Evolutionary conservation across 2,797 vertebrate genomes (phyloP).

Genomic region (Hoplostethus mediterraneus): DNA sequence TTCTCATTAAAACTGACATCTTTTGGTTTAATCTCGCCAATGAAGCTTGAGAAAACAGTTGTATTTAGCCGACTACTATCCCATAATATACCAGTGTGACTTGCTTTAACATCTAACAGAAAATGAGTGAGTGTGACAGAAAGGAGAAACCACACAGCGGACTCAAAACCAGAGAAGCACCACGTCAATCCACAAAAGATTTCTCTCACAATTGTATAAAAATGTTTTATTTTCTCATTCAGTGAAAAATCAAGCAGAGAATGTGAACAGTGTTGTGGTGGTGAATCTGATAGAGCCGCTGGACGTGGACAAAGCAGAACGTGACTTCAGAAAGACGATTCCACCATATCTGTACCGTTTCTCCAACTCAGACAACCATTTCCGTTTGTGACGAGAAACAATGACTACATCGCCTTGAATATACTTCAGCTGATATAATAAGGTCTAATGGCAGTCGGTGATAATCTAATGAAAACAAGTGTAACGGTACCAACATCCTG

Average conservation of each 20-base stretch:
- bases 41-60: too few relatives aligned
- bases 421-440: constrained; percentile 2
- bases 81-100: too few relatives aligned
- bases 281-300: neutral
- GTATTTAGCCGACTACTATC: too few relatives aligned
- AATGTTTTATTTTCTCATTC: constrained; percentile 46
- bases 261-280: neutral
- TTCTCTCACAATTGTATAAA: constrained; percentile 14
- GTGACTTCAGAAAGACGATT: neutral
- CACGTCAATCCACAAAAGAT: too few relatives aligned
- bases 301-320: neutral
- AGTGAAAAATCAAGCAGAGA: constrained; percentile 43
- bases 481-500: neutral
- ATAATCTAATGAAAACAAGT: neutral
- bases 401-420: neutral
- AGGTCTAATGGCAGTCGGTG: neutral
- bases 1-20: too few relatives aligned
- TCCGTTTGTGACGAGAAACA: too few relatives aligned
- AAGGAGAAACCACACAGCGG: too few relatives aligned
- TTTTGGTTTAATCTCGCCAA: too few relatives aligned
- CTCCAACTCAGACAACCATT: too few relatives aligned
- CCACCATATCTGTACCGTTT: neutral
- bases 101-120: too few relatives aligned
- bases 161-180: too few relatives aligned
- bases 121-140: too few relatives aligned